Evolutionary conservation across 2,888 invertebrate genomes (phyloP), one percentile per base, ranked within the genome.

Genomic region (Tetragonula carbonaria): DNA sequence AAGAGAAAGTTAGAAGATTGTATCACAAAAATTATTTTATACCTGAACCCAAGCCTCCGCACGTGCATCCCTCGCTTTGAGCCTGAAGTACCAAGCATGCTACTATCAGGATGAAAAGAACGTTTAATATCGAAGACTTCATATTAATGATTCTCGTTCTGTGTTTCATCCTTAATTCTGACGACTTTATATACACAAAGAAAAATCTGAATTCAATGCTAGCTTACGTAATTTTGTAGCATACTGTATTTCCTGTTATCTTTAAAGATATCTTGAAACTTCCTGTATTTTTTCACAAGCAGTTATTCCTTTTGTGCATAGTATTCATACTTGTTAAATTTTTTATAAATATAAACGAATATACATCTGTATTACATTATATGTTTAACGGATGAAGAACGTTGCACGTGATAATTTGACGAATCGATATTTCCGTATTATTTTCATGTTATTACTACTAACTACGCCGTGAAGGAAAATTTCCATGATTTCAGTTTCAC

Each of bases 1-100:
- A 3, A 33, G 33, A 70, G 16, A 33, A 50, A 74, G 16, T 14
- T 73, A 16, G 11, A 16, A 16, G 11, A 16, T 73, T 45, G 21
- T n/a, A 16, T 3, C 16, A 23, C 1, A 38, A n/a, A 16, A n/a
- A 62, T 53, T 74, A 67, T 45, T n/a, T 78, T 8, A 16, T 88
- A 90, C 90, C 90, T 86, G 84, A 23, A 72, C 90, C 88, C 38
- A 91, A 82, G 59, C 67, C 67, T 53, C 91, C 91, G 68, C 91
- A 89, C 6, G 51, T 65, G n/a, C 86, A 85, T 66, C 74, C 78
- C 2, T 70, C n/a, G 3, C 73, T 78, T 45, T 71, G 28, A 21
- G 84, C 83, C 11, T 80, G 81, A 23, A 88, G 38, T 23, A 76
- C 53, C 55, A 70, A 11, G 28, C 67, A 78, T 8, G 73, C 72